These are phyloP conservation scores for Podarcis muralis DNA, from an alignment of 2,113 vertebrate genomes.

Conservation along the genomic window DNA sequence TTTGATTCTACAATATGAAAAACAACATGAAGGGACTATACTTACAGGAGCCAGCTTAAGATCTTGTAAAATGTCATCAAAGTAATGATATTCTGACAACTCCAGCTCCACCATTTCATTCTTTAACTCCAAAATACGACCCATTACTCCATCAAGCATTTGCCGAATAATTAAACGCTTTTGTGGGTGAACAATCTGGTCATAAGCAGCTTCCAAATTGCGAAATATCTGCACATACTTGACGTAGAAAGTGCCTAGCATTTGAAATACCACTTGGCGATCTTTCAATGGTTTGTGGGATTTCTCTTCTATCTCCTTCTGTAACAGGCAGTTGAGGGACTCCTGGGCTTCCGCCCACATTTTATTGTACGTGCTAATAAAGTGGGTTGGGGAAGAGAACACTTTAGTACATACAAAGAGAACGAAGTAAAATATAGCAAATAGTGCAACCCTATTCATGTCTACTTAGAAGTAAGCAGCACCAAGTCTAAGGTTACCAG, in stretches of 20 bases:
- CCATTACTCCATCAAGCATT: constrained; percentile 81
- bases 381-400: constrained; percentile 6
- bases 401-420: neutral
- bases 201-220: constrained; percentile 73
- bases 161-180: constrained; percentile 74
- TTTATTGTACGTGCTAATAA: constrained; percentile 76
- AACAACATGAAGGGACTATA: rapidly evolving
- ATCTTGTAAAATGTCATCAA: constrained; percentile 80
- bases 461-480: too few relatives aligned
- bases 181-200: constrained; percentile 79
- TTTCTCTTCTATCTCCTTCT: constrained; percentile 71
- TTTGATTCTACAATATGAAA: neutral
- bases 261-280: constrained; percentile 63
- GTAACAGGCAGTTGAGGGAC: constrained; percentile 75
- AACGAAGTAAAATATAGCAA: neutral
- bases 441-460: neutral
- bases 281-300: constrained; percentile 64
- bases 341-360: constrained; percentile 82
- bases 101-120: constrained; percentile 85
- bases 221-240: constrained; percentile 83
- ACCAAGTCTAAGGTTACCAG: too few relatives aligned
- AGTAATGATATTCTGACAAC: constrained; percentile 79
- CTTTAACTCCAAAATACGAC: constrained; percentile 85
- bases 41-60: constrained; percentile 81
- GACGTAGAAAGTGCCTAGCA: constrained; percentile 78